Evolutionary conservation across 2,888 invertebrate genomes (phyloP).

Genomic region (Clistopyga incitator): DNA sequence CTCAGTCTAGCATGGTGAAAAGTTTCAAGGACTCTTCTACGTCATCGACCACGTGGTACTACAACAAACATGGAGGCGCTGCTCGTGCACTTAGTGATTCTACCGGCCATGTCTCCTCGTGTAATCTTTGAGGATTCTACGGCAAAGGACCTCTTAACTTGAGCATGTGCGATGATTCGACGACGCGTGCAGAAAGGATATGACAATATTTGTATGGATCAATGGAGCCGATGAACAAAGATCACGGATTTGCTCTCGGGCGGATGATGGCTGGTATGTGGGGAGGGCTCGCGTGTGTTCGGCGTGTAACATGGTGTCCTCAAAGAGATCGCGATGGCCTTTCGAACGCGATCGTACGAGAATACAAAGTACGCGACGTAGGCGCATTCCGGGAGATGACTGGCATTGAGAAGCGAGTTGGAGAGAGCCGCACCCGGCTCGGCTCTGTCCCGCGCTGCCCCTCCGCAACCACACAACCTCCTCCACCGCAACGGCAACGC

Average conservation of each 20-base stretch:
- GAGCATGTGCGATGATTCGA: background rate
- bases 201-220: conserved; percentile 71
- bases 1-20: background rate
- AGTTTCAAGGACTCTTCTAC: conserved; percentile 5
- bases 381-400: conserved; percentile 82
- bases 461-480: conserved; percentile 36
- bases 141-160: background rate
- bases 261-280: conserved; percentile 17
- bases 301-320: conserved; percentile 73
- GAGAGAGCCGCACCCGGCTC: conserved; percentile 75
- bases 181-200: conserved; percentile 44
- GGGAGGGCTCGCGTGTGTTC: conserved; percentile 39
- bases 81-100: background rate
- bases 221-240: conserved; percentile 1
- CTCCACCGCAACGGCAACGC: conserved; percentile 74
- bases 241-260: conserved; percentile 15
- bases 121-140: background rate
- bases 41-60: conserved; percentile 64
- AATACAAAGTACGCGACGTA: conserved; percentile 81
- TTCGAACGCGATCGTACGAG: conserved; percentile 74
- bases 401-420: conserved; percentile 82
- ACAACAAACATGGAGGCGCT: conserved; percentile 54
- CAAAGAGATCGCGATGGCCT: conserved; percentile 78
- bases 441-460: conserved; percentile 63
- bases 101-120: background rate